Evolutionary conservation across 2,797 vertebrate species (phyloP).

Genomic region (Tauraco hartlaubi): DNA sequence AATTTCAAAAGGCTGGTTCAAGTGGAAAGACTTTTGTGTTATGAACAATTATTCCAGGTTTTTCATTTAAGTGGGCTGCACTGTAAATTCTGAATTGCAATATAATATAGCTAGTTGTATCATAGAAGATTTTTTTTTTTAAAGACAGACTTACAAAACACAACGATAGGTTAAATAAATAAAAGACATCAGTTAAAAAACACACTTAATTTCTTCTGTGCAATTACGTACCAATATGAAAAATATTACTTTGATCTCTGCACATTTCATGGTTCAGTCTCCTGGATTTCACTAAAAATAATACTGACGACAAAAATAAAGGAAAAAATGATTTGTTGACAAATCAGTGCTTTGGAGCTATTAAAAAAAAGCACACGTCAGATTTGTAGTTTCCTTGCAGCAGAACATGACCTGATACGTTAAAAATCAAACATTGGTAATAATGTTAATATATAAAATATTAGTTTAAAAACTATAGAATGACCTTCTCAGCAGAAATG

Average conservation of each 20-base stretch:
- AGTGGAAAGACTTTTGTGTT: neutral
- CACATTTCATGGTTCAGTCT: slow-evolving; percentile 43
- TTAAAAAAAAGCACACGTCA: slow-evolving; percentile 69
- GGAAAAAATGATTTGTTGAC: slow-evolving; percentile 43
- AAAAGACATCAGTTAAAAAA: slow-evolving; percentile 80
- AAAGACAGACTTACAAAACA: slow-evolving; percentile 73
- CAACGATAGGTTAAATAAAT: slow-evolving; percentile 84
- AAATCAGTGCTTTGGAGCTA: slow-evolving; percentile 71
- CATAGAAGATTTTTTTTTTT: slow-evolving; percentile 54
- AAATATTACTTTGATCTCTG: slow-evolving; percentile 72
- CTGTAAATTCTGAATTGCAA: slow-evolving; percentile 75
- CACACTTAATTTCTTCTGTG: slow-evolving; percentile 75
- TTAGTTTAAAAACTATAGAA: slow-evolving; percentile 82
- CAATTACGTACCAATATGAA: slow-evolving; percentile 79
- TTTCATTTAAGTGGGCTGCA: slow-evolving; percentile 80
- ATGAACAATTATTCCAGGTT: slow-evolving; percentile 58
- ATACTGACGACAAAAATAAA: slow-evolving; percentile 82
- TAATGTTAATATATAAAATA: slow-evolving; percentile 84
- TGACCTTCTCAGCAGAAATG: slow-evolving; percentile 72
- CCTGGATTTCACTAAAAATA: slow-evolving; percentile 78
- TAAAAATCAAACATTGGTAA: slow-evolving; percentile 73
- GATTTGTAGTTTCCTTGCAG: slow-evolving; percentile 68
- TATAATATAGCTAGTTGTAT: slow-evolving; percentile 72
- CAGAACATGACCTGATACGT: slow-evolving; percentile 67
- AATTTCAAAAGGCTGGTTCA: slow-evolving; percentile 39